Evolutionary conservation across 2,888 invertebrate genomes (phyloP).

Genomic region (Chrysopilus asiliformis): DNA sequence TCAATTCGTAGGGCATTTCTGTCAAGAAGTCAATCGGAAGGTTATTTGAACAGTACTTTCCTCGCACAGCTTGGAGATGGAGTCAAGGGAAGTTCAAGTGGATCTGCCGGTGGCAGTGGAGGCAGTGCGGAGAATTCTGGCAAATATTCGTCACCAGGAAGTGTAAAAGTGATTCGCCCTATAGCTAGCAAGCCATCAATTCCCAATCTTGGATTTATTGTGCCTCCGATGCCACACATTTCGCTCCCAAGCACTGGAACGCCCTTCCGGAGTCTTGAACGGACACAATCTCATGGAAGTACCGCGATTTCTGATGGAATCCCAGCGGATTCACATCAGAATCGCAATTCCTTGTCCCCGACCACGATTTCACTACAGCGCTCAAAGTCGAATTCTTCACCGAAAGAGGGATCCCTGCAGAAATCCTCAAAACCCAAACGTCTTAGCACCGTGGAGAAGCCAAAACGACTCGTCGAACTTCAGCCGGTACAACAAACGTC

Average conservation of each 20-base stretch:
- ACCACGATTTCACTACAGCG: neutral
- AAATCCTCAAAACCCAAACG: neutral
- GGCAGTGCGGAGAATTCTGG: too few species aligned
- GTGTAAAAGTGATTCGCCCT: slow-evolving; percentile 40
- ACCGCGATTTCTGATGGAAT: neutral
- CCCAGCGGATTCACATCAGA: neutral
- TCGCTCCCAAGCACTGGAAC: slow-evolving; percentile 20
- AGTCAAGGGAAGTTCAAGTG: too few species aligned
- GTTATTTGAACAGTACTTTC: slow-evolving; percentile 22
- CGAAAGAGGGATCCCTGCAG: neutral
- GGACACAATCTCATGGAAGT: neutral
- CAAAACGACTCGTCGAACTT: neutral
- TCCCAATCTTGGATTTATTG: slow-evolving; percentile 30
- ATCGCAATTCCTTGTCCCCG: neutral
- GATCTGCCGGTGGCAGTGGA: too few species aligned
- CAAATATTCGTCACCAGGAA: too few species aligned
- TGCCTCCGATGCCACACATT: slow-evolving; percentile 22
- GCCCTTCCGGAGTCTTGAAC: slow-evolving; percentile 18
- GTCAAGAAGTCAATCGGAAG: slow-evolving; percentile 39
- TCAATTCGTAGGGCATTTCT: slow-evolving; percentile 39
- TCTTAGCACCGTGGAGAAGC: neutral
- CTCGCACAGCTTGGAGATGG: slow-evolving; percentile 9
- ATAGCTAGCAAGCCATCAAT: slow-evolving; percentile 39
- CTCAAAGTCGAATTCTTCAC: neutral
- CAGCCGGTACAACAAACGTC: neutral